These are phyloP conservation scores for Notothenia rossii DNA, from an alignment of 2,113 vertebrate genomes.

Conservation along the genomic window DNA sequence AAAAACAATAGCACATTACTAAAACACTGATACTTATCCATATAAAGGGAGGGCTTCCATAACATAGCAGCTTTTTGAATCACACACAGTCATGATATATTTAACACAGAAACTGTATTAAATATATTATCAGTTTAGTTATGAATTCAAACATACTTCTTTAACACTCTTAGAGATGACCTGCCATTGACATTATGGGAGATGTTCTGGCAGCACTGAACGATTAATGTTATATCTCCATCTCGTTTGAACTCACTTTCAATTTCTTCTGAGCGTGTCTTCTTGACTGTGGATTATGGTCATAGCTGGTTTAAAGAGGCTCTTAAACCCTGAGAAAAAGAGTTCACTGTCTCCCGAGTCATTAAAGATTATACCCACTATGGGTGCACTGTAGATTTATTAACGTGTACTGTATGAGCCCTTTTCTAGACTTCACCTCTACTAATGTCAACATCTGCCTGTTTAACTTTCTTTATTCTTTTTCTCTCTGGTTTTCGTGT, in stretches of 20 bases:
- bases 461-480: neutral
- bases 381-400: slow-evolving; percentile 60
- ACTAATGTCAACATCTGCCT: slow-evolving; percentile 14
- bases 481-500: neutral
- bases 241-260: slow-evolving; percentile 41
- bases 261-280: slow-evolving; percentile 34
- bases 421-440: slow-evolving; percentile 38
- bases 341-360: slow-evolving; percentile 42
- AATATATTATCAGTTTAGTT: slow-evolving; percentile 10
- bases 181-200: slow-evolving; percentile 19
- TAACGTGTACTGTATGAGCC: slow-evolving; percentile 19
- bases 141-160: slow-evolving; percentile 33
- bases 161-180: neutral
- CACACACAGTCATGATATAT: too few species aligned
- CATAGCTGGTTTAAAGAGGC: slow-evolving; percentile 47
- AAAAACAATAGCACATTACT: neutral
- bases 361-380: slow-evolving; percentile 67
- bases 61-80: neutral
- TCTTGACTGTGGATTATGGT: slow-evolving; percentile 48
- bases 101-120: neutral
- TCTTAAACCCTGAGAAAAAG: slow-evolving; percentile 48
- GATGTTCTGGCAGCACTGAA: slow-evolving; percentile 30
- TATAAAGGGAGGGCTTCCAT: neutral
- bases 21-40: slow-evolving; percentile 8
- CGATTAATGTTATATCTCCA: slow-evolving; percentile 26